These are phyloP conservation scores for Leptobrachium ailaonicum DNA, from an alignment of 2,113 vertebrate species.

Conservation along the genomic window DNA sequence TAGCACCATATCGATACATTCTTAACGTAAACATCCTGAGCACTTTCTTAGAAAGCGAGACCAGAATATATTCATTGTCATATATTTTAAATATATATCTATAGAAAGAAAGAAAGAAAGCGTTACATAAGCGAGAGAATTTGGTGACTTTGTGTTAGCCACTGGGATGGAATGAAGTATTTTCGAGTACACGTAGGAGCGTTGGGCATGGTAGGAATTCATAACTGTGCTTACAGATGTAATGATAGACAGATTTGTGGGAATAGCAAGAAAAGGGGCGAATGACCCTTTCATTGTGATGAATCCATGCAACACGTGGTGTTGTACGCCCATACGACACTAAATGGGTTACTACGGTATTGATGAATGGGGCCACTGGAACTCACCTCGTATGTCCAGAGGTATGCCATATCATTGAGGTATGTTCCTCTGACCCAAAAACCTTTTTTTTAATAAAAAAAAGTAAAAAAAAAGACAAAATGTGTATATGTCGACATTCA, in stretches of 20 bases:
- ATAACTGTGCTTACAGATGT: slow-evolving; percentile 84
- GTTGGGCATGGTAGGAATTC: slow-evolving; percentile 81
- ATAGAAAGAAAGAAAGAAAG: slow-evolving; percentile 34
- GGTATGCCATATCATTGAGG: slow-evolving; percentile 35
- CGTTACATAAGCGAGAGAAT: slow-evolving; percentile 61
- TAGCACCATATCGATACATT: slow-evolving; percentile 88
- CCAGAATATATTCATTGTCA: slow-evolving; percentile 77
- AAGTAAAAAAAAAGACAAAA: slow-evolving; percentile 43
- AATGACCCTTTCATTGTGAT: slow-evolving; percentile 50
- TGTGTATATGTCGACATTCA: slow-evolving; percentile 46
- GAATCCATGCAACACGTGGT: slow-evolving; percentile 44
- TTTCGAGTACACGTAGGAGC: slow-evolving; percentile 80
- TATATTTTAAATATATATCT: slow-evolving; percentile 53
- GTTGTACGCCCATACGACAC: slow-evolving; percentile 37
- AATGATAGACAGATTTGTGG: slow-evolving; percentile 81
- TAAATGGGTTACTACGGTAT: slow-evolving; percentile 34
- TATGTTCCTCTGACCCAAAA: slow-evolving; percentile 39
- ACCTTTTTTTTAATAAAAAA: slow-evolving; percentile 7
- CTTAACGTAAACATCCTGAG: slow-evolving; percentile 86
- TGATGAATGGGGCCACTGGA: slow-evolving; percentile 34
- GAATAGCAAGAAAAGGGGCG: slow-evolving; percentile 85
- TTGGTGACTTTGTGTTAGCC: slow-evolving; percentile 82
- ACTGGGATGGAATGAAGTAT: slow-evolving; percentile 83
- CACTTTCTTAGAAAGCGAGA: slow-evolving; percentile 91
- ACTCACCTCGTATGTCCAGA: slow-evolving; percentile 36